Evolutionary conservation across 1,140 invertebrate species (phyloP), one percentile per base, ranked within the genome.

Genomic region (Oncopodura yosiiana): DNA sequence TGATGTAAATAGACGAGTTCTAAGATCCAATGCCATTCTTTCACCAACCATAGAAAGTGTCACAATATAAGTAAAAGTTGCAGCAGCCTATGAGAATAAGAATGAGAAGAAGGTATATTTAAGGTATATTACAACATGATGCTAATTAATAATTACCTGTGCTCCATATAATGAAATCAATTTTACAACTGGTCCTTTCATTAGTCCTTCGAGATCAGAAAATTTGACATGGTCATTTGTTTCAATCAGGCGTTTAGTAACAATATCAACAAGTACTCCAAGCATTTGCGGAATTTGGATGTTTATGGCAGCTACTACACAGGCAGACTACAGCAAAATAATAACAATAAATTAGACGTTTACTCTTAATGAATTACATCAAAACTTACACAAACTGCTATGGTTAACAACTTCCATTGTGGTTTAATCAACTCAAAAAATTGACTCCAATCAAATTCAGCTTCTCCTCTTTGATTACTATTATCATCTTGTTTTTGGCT

Each of bases 21-120:
- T 81, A 70, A 96, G 78, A 61, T 82, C 77, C 24, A 79, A 75
- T 3, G 90, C 87, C 53, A 95, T 78, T 66, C 80, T 77, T 70
- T 96, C 92, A 9, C 92, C 92, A 46, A 94, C 78, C 64, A 82
- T 78, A 9, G 88, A 84, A 16, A 96, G 70, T 32, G 86, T 73
- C 56, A 85, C 83, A 55, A 96, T 94, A 69, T 94, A 95, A 19
- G 81, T 71, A 67, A 92, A 91, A 49, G 93, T 95, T 62, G 89
- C 85, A 18, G 82, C 63, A 38, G 87, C 85, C 84, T 92, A 71
- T 30, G 77, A 74, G 59, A 60, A 56, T 60, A 56, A 65, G 44
- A 58, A 46, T 49, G 21, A 48, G 32, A 57, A 55, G 36, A 16
- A 29, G 50, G 23, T 56, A 51, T 49, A 42, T 46, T 37, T 56